phyloP scores from a whole-genome alignment of 2,888 invertebrate species.

The Drosophila cracens region DNA sequence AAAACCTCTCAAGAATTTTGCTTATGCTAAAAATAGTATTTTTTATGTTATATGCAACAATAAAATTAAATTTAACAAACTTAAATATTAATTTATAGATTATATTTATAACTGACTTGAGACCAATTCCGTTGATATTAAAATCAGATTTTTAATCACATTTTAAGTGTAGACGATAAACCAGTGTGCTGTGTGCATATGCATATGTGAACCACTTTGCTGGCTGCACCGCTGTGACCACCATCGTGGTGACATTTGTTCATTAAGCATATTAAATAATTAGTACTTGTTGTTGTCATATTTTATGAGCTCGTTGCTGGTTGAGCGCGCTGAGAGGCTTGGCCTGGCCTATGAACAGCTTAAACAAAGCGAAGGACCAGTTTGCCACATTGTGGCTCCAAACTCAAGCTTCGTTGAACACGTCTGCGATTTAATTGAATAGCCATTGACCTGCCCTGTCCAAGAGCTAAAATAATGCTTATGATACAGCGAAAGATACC shows the following conservation, averaged over 20 bases:
- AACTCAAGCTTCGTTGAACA: slow-evolving; percentile 30
- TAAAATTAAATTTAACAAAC: not conserved
- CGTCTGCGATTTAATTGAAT: slow-evolving; percentile 56
- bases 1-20: too few species aligned
- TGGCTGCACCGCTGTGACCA: slow-evolving; percentile 49
- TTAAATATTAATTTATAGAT: not conserved
- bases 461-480: slow-evolving; percentile 1
- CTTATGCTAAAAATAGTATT: too few species aligned
- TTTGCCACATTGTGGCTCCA: slow-evolving; percentile 41
- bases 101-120: not conserved
- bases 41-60: not conserved
- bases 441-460: slow-evolving; percentile 35
- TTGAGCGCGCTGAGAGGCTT: slow-evolving; percentile 58
- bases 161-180: not conserved
- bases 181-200: slow-evolving; percentile 39
- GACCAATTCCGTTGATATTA: not conserved
- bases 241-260: slow-evolving; percentile 73
- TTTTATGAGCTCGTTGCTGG: slow-evolving; percentile 65
- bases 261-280: slow-evolving; percentile 78
- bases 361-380: slow-evolving; percentile 53
- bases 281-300: slow-evolving; percentile 75
- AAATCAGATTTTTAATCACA: not conserved
- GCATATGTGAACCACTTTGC: slow-evolving; percentile 41
- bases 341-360: slow-evolving; percentile 44
- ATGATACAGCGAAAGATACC: not conserved